A percentile compares a stretch with the other conserved stretches of the same genome.
These are phyloP conservation scores for Piscicola geometra DNA, from an alignment of 2,888 invertebrate species.

Conservation along the genomic window DNA sequence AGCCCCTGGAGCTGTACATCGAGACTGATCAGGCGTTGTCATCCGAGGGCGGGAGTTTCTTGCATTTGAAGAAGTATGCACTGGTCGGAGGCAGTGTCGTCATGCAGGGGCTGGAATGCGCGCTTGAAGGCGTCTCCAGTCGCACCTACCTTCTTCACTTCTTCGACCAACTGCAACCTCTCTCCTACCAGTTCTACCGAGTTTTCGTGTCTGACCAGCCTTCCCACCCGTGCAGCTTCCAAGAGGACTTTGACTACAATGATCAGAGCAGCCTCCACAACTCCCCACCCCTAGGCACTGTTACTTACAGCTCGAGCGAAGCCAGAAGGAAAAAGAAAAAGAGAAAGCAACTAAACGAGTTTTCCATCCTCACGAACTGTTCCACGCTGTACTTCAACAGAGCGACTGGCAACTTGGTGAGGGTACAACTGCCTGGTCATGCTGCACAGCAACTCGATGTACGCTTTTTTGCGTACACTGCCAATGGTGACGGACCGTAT, in stretches of 20 bases:
- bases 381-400: not conserved
- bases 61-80: not conserved
- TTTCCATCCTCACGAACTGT: not conserved
- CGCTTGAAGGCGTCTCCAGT: not conserved
- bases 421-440: not conserved
- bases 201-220: not conserved
- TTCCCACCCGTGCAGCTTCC: not conserved
- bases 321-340: not conserved
- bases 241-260: too few relatives aligned
- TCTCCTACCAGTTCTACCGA: slow-evolving; percentile 1
- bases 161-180: not conserved
- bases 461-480: slow-evolving; percentile 78
- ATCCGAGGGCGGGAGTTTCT: not conserved
- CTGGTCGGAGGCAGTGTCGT: not conserved
- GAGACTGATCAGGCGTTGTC: not conserved
- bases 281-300: not conserved
- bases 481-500: slow-evolving; percentile 58
- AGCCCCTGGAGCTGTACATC: not conserved
- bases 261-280: too few relatives aligned
- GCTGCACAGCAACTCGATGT: slow-evolving; percentile 43
- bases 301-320: not conserved
- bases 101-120: not conserved
- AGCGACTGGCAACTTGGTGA: not conserved
- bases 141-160: not conserved
- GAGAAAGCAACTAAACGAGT: not conserved